Conservation (phyloP, 2,797 vertebrate genomes). For the Astyanax mexicanus region DNA sequence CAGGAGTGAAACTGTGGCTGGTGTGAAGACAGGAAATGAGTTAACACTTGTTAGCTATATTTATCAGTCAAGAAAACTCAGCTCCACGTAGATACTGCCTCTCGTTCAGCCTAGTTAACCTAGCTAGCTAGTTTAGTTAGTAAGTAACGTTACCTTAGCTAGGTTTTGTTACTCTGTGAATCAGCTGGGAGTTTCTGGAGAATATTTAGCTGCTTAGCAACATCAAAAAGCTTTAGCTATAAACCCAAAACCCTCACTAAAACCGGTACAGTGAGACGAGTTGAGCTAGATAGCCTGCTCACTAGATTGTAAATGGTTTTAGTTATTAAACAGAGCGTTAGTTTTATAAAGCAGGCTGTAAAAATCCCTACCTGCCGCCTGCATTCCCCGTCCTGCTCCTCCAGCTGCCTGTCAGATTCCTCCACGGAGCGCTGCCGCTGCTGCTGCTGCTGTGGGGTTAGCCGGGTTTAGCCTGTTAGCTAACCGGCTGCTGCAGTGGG, state of each 20-base stretch:
- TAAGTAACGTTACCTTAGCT: too few species aligned
- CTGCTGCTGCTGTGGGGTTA: too few species aligned
- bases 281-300: not conserved
- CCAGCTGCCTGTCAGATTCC: constrained; percentile 3
- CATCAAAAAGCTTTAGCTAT: not conserved
- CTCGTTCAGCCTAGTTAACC: not conserved
- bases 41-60: too few species aligned
- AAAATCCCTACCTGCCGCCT: not conserved
- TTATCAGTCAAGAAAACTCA: too few species aligned
- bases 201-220: too few species aligned
- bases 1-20: too few species aligned
- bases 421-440: not conserved
- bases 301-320: too few species aligned
- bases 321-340: not conserved
- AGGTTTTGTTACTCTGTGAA: too few species aligned
- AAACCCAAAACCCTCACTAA: not conserved
- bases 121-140: not conserved
- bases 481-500: not conserved
- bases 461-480: not conserved
- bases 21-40: too few species aligned
- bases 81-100: too few species aligned
- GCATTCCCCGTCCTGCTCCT: constrained; percentile 7
- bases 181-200: not conserved
- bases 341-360: not conserved
- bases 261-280: not conserved